These are phyloP conservation scores for Rhopalosiphum nymphaeae DNA, from an alignment of 2,888 invertebrate genomes.

Conservation along the genomic window DNA sequence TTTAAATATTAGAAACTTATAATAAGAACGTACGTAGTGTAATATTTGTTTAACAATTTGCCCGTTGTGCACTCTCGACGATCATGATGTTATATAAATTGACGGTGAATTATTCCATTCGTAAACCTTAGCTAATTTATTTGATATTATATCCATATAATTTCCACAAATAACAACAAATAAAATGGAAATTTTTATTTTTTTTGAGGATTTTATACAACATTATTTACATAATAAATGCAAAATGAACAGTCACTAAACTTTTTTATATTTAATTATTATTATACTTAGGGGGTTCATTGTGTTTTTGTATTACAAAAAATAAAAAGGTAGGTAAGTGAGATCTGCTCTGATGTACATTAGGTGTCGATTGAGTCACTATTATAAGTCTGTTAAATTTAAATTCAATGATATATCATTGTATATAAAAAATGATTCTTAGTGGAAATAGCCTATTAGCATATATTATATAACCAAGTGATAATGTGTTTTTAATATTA, in stretches of 20 bases:
- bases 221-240: background rate
- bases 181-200: background rate
- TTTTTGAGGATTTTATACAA: background rate
- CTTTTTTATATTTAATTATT: no score
- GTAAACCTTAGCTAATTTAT: background rate
- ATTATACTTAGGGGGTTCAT: no score
- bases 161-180: background rate
- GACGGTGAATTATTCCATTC: background rate
- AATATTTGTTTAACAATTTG: background rate
- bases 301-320: no score
- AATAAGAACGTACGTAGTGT: background rate
- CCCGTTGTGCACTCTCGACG: background rate
- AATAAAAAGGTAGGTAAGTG: no score
- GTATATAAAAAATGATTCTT: no score
- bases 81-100: background rate
- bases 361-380: no score
- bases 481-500: no score
- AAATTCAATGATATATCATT: no score
- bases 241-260: background rate
- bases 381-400: no score
- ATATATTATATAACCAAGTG: no score
- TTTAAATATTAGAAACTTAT: background rate
- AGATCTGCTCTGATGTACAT: no score
- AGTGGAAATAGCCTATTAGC: no score
- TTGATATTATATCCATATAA: background rate